Conservation (phyloP, 2,113 vertebrate species). For the Corythaixoides concolor region DNA sequence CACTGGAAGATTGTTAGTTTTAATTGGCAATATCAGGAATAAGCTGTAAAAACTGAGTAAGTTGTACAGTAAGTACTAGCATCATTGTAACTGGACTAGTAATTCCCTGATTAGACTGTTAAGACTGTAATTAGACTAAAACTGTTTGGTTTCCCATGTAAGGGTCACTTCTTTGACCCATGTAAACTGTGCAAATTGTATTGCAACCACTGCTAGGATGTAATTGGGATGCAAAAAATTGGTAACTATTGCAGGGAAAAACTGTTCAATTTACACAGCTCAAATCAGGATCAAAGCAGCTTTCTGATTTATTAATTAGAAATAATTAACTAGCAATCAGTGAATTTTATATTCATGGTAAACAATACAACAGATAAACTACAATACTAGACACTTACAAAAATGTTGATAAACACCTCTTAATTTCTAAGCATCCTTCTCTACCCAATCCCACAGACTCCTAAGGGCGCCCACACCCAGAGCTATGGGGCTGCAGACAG, state of each 20-base stretch:
- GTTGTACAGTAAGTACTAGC: neutral
- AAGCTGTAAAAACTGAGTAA: neutral
- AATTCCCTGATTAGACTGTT: neutral
- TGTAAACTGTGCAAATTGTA: neutral
- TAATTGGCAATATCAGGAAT: neutral
- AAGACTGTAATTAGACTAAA: neutral
- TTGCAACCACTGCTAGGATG: neutral
- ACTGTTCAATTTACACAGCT: neutral
- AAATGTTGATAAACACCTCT: neutral
- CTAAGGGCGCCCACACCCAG: neutral
- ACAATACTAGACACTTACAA: neutral
- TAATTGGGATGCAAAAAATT: neutral
- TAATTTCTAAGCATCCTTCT: neutral
- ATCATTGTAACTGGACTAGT: neutral
- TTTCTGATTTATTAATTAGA: neutral
- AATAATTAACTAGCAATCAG: neutral
- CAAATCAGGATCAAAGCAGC: neutral
- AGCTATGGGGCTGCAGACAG: accelerated
- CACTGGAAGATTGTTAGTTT: neutral
- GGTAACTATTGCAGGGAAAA: neutral
- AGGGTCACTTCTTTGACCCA: neutral
- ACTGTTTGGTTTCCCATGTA: neutral
- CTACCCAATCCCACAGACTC: neutral
- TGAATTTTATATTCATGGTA: neutral
- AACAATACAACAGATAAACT: neutral